Evolutionary conservation across 1,140 invertebrate species (phyloP).

Genomic region (Drosophila truncata): DNA sequence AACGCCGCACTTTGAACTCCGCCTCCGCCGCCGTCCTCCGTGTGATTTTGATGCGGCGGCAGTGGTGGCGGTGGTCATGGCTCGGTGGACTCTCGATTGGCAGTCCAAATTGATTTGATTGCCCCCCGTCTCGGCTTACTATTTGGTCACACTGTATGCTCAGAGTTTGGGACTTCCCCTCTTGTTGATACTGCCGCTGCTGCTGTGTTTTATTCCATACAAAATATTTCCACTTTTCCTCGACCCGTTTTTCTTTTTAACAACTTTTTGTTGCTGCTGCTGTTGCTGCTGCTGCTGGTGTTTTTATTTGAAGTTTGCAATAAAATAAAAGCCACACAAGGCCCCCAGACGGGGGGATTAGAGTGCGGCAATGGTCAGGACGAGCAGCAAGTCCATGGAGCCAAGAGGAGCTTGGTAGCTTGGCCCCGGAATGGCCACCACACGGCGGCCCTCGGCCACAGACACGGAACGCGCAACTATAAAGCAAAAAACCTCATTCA

Average conservation of each 20-base stretch:
- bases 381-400: neutral
- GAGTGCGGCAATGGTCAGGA: conserved; percentile 10
- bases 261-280: conserved; percentile 31
- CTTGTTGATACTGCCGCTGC: conserved; percentile 12
- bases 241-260: conserved; percentile 42
- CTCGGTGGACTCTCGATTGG: conserved; percentile 41
- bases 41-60: conserved; percentile 25
- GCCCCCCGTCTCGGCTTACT: conserved; percentile 18
- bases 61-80: conserved; percentile 21
- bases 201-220: conserved; percentile 40
- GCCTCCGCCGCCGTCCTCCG: neutral
- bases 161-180: neutral
- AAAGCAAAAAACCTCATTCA: conserved; percentile 64
- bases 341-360: conserved; percentile 44
- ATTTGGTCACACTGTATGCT: conserved; percentile 4
- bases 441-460: conserved; percentile 51
- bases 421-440: conserved; percentile 44
- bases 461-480: conserved; percentile 61
- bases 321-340: conserved; percentile 64
- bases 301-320: conserved; percentile 64
- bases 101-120: conserved; percentile 37
- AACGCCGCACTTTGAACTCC: conserved; percentile 21
- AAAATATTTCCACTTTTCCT: conserved; percentile 31
- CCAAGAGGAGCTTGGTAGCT: conserved; percentile 9
- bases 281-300: conserved; percentile 12